Conservation (phyloP, 2,888 invertebrate genomes). For the Priocnemis perturbator region DNA sequence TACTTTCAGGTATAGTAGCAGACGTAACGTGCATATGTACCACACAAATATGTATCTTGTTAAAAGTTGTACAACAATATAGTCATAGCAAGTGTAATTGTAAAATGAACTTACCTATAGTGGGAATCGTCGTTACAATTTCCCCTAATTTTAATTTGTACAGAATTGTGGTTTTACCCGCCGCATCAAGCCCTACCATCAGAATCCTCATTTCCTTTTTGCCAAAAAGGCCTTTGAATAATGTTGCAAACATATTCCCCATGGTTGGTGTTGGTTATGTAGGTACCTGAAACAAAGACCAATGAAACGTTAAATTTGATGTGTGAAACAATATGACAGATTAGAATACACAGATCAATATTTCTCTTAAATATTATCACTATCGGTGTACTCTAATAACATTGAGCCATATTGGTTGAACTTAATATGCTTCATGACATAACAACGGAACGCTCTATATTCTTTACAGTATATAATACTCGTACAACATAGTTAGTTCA, state of each 20-base stretch:
- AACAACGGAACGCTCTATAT: too few species aligned
- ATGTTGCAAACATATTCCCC: slow-evolving; percentile 98
- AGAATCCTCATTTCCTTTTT: slow-evolving; percentile 99
- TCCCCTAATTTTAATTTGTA: slow-evolving; percentile 99
- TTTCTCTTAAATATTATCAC: too few species aligned
- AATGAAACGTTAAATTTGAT: background rate
- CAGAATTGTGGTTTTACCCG: slow-evolving; percentile 99
- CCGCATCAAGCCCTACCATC: slow-evolving; percentile 99
- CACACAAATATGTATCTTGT: too few species aligned
- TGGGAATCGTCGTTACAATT: slow-evolving; percentile 99
- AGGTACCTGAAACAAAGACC: slow-evolving; percentile 76
- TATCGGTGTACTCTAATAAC: too few species aligned
- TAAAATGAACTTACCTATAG: slow-evolving; percentile 87
- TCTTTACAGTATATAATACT: too few species aligned
- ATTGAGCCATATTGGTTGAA: too few species aligned
- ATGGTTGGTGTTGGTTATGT: slow-evolving; percentile 82
- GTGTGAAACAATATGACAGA: background rate
- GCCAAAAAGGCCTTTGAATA: slow-evolving; percentile 99
- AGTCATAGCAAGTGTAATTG: background rate
- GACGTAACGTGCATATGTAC: too few species aligned
- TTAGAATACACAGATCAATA: slow-evolving; percentile 4
- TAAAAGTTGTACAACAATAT: too few species aligned
- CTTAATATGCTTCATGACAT: too few species aligned
- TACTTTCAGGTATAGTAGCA: too few species aligned
- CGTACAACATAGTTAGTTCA: too few species aligned